Evolutionary conservation across 2,797 vertebrate species (phyloP).

Genomic region (Diceros bicornis): DNA sequence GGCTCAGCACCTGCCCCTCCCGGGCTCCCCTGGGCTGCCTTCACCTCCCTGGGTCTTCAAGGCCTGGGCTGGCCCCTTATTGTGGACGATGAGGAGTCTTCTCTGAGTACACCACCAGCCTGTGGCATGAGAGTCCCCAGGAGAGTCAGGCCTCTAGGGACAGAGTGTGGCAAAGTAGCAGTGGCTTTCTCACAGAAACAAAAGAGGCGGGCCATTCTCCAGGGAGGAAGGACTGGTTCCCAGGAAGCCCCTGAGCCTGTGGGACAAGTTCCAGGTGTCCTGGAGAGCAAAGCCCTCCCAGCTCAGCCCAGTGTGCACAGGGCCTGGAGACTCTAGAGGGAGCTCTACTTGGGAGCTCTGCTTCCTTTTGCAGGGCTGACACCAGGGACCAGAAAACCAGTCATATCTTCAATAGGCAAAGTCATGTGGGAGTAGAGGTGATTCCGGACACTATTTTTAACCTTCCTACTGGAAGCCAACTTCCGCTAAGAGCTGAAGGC

Average conservation of each 20-base stretch:
- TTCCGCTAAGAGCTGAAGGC: not conserved
- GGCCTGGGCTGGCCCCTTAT: not conserved
- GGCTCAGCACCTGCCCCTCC: not conserved
- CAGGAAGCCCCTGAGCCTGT: not conserved
- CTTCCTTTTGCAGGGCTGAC: not conserved
- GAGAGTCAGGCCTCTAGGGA: not conserved
- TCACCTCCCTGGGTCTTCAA: not conserved
- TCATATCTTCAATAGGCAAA: not conserved
- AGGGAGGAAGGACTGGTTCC: not conserved
- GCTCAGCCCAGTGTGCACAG: not conserved
- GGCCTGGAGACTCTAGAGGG: not conserved
- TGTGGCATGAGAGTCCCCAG: too few species aligned
- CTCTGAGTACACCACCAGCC: not conserved
- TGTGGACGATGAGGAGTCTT: not conserved
- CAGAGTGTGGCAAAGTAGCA: not conserved
- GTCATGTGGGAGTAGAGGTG: not conserved
- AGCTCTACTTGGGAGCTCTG: not conserved
- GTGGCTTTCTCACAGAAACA: not conserved
- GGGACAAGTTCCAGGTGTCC: not conserved
- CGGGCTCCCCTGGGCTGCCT: not conserved
- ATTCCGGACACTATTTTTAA: not conserved
- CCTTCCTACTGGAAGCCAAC: not conserved
- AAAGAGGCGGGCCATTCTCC: not conserved
- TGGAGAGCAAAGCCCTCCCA: not conserved
- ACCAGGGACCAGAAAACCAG: not conserved